Base-by-base conservation (phyloP, 2,797 vertebrate genomes). In the Tangara arthus region DNA sequence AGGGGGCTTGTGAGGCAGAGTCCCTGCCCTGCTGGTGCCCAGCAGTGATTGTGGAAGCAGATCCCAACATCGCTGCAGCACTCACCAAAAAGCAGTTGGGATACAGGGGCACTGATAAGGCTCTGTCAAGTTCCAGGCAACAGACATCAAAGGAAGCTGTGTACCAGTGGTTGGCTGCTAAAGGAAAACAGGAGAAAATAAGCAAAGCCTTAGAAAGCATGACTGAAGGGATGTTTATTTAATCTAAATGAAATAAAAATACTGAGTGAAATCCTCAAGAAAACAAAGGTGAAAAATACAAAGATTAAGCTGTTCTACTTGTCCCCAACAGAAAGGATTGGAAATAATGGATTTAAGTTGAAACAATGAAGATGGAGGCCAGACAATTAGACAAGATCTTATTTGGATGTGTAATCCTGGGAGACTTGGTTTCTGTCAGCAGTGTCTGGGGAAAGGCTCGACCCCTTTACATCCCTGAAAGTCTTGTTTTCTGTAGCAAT, bases 261-360 rank as follows among this genome's bases (percentile, higher is more conserved):
- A 68, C 15, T 10, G 50, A 49, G 23, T 37, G n/a, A 81, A 88
- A 34, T 88, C 34, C 24, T 81, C n/a, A 46, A 78, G 57, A 71
- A 61, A 84, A 64, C 77, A 50, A 70, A 7, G 4, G 9, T 46
- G 26, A 11, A 83, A 83, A 87, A 52, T 13, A n/a, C 10, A 35
- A 75, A 75, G 59, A 65, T 68, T 65, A 69, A 61, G 39, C 52
- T 78, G 19, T 77, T 85, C 37, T 86, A 15, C 5, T 66, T 78
- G 26, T 71, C 34, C 8, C 26, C 34, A 32, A 6, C 11, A 71
- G 53, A 88, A 71, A 37, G 61, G 22, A 57, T 79, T 79, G 53
- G 59, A 92, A 90, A 55, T 50, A 53, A 72, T 10, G 20, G 12
- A 5, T 91, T 87, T 73, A 80, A 73, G 26, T 15, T 90, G 52